Conservation (phyloP, 2,113 vertebrate species). For the Zosterops pallidus region DNA sequence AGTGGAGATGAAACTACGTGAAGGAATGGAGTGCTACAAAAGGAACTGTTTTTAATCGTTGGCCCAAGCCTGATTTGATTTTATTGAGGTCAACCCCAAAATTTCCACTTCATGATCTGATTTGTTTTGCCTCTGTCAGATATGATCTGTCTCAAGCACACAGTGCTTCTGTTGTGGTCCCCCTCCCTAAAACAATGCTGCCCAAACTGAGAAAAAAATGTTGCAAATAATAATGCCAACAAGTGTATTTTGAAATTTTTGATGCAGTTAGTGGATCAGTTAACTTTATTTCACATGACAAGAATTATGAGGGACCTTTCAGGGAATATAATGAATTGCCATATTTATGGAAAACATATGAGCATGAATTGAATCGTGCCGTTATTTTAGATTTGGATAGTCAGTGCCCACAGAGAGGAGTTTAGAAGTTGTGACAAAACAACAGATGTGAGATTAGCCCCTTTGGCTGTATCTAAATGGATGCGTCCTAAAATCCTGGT, state of each 20-base stretch:
- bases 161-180: neutral
- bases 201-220: neutral
- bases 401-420: conserved; percentile 36
- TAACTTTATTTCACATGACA: conserved; percentile 1
- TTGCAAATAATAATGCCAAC: neutral
- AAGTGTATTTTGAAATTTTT: neutral
- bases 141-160: neutral
- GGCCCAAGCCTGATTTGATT: neutral
- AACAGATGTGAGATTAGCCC: conserved; percentile 60
- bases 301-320: conserved; percentile 13
- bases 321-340: neutral
- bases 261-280: neutral
- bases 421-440: conserved; percentile 54
- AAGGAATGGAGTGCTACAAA: neutral
- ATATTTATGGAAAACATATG: conserved; percentile 45
- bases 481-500: neutral
- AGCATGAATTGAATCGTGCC: conserved; percentile 37
- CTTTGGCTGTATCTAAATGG: conserved; percentile 40
- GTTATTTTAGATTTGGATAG: conserved; percentile 43
- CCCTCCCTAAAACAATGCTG: neutral
- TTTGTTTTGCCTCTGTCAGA: neutral
- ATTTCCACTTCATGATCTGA: neutral
- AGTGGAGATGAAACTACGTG: neutral
- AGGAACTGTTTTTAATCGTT: neutral
- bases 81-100: neutral